Evolutionary conservation across 2,797 vertebrate species (phyloP).

Genomic region (Micromesistius poutassou): DNA sequence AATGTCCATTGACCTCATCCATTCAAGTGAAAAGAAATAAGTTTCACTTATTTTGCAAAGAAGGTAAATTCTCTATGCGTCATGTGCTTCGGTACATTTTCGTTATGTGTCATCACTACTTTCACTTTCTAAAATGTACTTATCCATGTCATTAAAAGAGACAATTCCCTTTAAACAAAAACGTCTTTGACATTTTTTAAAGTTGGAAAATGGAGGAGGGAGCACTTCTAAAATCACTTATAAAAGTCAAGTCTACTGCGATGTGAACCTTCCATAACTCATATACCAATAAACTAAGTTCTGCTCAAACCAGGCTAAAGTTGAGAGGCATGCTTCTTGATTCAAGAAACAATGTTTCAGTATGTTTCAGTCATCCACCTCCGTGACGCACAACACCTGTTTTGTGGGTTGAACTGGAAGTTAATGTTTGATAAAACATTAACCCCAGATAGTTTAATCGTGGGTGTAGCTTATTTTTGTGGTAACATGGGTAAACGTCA

Average conservation of each 20-base stretch:
- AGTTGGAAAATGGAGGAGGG: no score
- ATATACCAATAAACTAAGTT: no score
- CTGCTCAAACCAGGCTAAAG: no score
- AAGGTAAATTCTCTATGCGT: no score
- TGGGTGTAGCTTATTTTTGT: slow-evolving; percentile 32
- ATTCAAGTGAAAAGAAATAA: no score
- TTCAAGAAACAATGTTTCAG: not conserved
- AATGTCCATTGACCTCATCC: no score
- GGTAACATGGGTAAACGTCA: slow-evolving; percentile 44
- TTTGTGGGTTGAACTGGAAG: not conserved
- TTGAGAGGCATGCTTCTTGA: not conserved
- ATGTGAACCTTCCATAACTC: no score
- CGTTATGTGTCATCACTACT: not conserved
- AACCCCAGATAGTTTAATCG: slow-evolving; percentile 46
- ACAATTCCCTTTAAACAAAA: no score
- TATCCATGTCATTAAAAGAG: not conserved
- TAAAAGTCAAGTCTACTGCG: no score
- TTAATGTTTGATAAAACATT: slow-evolving; percentile 27
- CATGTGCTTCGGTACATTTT: not conserved
- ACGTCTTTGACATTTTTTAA: no score
- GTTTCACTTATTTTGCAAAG: no score
- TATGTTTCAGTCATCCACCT: not conserved
- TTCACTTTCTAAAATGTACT: not conserved
- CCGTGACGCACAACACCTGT: not conserved
- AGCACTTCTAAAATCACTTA: no score